Base-by-base conservation (phyloP, 2,113 vertebrate genomes). In the Chamaea fasciata region DNA sequence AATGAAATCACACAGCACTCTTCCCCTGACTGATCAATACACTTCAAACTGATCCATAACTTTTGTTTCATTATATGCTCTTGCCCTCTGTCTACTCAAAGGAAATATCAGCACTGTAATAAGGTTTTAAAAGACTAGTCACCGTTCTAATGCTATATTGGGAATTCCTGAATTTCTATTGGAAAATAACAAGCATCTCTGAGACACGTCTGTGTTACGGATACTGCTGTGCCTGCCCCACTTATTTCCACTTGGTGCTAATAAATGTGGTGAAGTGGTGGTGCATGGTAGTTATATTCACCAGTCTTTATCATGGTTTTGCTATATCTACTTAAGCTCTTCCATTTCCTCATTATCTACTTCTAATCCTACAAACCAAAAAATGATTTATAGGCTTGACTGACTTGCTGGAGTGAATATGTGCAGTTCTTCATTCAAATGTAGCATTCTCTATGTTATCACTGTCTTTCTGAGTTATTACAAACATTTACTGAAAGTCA, bases 401-500 rank as follows among this genome's bases (percentile, higher is more conserved):
- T 90, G 68, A 44, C 71, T 44, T 67, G 46, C 71, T 75, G 47
- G 33, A 92, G 80, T 70, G 59, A 50, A 7, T 60, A 28, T 49
- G 19, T 77, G 83, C 70, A 55, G 26, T 67, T 90, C 28, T 82
- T 79, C 63, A 70, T 92, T 87, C 76, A 74, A 70, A 86, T 31
- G 47, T 33, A 83, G 76, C 11, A 0, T 81, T 96, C 44, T 17
- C 44, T 23, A 8, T 90, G 89, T 93, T 92, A 67, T 81, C 71
- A 35, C 52, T 71, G 89, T 78, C 83, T 81, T 87, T 81, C 68
- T 93, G 85, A 97, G 46, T 67, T 90, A 90, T 50, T 89, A 39
- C 63, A 93, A 90, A 80, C 56, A 70, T 83, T 93, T 93, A 67
- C 71, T 44, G 76, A 65, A 88, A 86, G 86, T 83, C 92, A 74